Percentiles rank a stretch among this genome's conserved stretches.
These are phyloP conservation scores for Zophobas morio DNA, from an alignment of 1,140 invertebrate genomes.

Conservation along the genomic window DNA sequence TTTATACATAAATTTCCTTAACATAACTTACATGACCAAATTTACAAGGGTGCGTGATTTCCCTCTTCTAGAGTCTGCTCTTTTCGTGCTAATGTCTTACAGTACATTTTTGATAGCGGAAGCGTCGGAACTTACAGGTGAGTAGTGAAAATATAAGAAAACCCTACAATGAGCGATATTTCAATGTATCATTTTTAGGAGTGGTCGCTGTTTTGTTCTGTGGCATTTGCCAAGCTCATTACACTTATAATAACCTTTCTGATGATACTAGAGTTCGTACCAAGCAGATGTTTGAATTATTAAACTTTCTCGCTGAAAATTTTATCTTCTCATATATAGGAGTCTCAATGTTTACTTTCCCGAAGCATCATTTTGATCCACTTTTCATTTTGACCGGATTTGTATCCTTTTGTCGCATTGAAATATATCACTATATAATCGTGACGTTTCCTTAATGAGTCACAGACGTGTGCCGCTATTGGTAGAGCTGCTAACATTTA, in stretches of 20 bases:
- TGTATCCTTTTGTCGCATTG: constrained; percentile 80
- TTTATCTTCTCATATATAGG: constrained; percentile 99
- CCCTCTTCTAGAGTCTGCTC: constrained; percentile 94
- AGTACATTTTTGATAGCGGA: constrained; percentile 97
- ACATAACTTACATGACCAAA: constrained; percentile 85
- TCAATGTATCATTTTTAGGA: constrained; percentile 71
- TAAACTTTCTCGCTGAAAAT: constrained; percentile 98
- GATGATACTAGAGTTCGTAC: constrained; percentile 89
- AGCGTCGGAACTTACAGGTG: constrained; percentile 94
- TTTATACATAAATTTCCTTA: constrained; percentile 64
- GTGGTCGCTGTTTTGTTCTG: constrained; percentile 98
- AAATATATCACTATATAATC: background rate
- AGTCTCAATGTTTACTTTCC: constrained; percentile 98
- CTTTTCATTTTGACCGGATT: constrained; percentile 94
- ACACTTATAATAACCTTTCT: constrained; percentile 98
- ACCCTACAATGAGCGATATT: no score
- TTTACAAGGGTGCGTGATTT: constrained; percentile 95
- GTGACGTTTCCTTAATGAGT: constrained; percentile 55
- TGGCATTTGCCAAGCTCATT: constrained; percentile 99
- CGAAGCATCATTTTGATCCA: constrained; percentile 93
- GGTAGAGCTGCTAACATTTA: constrained; percentile 96
- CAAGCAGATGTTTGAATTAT: constrained; percentile 94
- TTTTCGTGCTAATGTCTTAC: constrained; percentile 99
- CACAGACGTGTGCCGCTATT: constrained; percentile 85
- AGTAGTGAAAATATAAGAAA: constrained; percentile 14